A percentile compares a stretch with the other conserved stretches of the same genome.
These are phyloP conservation scores for Epinotia nisella DNA, from an alignment of 2,888 invertebrate species.

Conservation along the genomic window DNA sequence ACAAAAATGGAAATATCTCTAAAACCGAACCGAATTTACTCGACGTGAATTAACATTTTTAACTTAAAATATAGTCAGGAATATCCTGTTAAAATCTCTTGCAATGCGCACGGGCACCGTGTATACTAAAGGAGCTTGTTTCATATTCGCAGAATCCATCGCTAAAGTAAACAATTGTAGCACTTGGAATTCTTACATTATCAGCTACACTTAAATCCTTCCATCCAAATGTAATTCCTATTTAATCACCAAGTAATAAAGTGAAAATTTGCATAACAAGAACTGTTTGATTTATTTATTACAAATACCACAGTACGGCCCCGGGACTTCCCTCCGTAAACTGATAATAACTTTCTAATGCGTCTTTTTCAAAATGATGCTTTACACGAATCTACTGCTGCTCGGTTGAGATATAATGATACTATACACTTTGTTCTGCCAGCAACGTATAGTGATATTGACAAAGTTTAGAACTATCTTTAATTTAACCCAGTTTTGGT, in stretches of 20 bases:
- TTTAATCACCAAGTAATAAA: not conserved
- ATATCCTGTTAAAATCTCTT: no score
- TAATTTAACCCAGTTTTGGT: conserved; percentile 20
- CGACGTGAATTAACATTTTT: no score
- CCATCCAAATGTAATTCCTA: not conserved
- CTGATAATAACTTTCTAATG: not conserved
- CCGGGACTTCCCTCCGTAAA: conserved; percentile 34
- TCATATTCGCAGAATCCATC: not conserved
- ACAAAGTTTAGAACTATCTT: conserved; percentile 48
- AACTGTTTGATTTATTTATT: not conserved
- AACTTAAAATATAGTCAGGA: no score
- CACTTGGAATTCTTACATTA: conserved; percentile 1
- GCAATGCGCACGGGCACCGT: no score
- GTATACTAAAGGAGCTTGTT: no score
- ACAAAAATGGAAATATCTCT: no score
- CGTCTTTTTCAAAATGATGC: not conserved
- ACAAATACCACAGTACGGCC: not conserved
- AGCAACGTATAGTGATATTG: conserved; percentile 52
- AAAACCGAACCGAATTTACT: no score
- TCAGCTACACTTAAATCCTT: not conserved
- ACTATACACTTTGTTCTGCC: conserved; percentile 24
- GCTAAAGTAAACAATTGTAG: not conserved
- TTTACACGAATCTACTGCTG: not conserved
- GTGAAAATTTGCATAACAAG: conserved; percentile 6
- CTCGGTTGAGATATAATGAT: not conserved